Evolutionary conservation across 2,113 vertebrate species (phyloP), one percentile per base, ranked within the genome.

Genomic region (Antigone vipio): DNA sequence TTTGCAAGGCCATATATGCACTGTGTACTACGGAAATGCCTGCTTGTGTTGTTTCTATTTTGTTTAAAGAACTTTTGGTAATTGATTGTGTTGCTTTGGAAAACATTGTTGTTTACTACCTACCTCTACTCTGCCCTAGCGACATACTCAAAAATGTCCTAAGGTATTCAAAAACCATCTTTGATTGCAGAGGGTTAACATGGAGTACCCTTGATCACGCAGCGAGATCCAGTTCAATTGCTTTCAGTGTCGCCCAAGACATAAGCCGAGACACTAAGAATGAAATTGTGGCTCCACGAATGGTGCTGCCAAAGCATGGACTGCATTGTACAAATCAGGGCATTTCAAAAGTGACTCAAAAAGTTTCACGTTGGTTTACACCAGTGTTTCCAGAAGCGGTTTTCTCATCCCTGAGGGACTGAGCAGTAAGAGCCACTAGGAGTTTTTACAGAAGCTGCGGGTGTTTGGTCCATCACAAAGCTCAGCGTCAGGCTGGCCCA

Each of bases 21-120:
- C 19, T 56, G 49, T 93, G 58, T 45, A 3, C 38, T 83, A 30
- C 2, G 27, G 81, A 50, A 64, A 93, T 96, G 68, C 52, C 75
- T 96, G 74, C 49, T 83, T 87, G 42, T 92, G 20, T 91, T 96
- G 50, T 88, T 85, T 94, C 66, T 93, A 8, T 92, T 87, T 90
- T 81, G n/a, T 56, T 94, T 90, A 74, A 95, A 96, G 55, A 71
- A 50, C 67, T 91, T 81, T 74, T 59, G 32, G 35, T 87, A 16
- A 82, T 45, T 91, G 87, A 58, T 59, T 47, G 11, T 66, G 19
- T 94, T 85, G 53, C 58, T 95, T 66, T 81, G 62, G 50, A 73
- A 91, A 72, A 15, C 18, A 9, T 44, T 78, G 35, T 38, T 89
- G 52, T 91, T 85, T 85, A 24, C 34, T 84, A 6, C 66, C 58